These are phyloP conservation scores for Conchocele bisecta DNA, from an alignment of 2,888 invertebrate species.

Conservation along the genomic window DNA sequence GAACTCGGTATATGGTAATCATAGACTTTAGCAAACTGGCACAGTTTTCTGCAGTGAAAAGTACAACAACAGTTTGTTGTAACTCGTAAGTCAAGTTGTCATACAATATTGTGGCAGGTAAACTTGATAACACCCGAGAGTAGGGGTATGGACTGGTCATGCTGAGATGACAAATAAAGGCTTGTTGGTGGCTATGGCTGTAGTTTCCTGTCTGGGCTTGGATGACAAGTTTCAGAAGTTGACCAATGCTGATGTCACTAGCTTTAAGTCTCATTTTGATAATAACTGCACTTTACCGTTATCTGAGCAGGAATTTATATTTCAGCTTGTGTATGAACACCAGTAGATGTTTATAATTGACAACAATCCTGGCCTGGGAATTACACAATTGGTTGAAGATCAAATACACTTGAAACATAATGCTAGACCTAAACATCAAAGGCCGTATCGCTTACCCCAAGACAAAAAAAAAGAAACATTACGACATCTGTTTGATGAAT, in stretches of 20 bases:
- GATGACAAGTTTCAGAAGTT: too few relatives aligned
- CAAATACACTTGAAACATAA: neutral
- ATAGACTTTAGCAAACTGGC: neutral
- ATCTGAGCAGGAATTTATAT: neutral
- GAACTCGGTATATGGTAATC: neutral
- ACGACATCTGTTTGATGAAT: too few relatives aligned
- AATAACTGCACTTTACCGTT: neutral
- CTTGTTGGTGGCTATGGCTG: neutral
- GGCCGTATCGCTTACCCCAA: slow-evolving; percentile 3
- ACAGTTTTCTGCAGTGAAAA: neutral
- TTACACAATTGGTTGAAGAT: neutral
- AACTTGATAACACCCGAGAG: neutral
- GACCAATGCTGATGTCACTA: too few relatives aligned
- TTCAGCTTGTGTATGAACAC: slow-evolving; percentile 1
- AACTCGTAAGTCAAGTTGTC: too few relatives aligned
- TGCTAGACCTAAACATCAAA: neutral
- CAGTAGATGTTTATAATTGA: neutral
- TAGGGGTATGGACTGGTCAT: neutral
- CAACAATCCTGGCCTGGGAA: neutral
- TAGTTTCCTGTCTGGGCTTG: neutral
- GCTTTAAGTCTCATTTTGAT: neutral
- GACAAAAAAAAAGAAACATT: too few relatives aligned
- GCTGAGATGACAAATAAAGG: neutral
- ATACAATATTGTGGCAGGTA: neutral
- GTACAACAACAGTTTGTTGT: neutral